Conservation (phyloP, 2,888 invertebrate species). For the Syritta pipiens region DNA sequence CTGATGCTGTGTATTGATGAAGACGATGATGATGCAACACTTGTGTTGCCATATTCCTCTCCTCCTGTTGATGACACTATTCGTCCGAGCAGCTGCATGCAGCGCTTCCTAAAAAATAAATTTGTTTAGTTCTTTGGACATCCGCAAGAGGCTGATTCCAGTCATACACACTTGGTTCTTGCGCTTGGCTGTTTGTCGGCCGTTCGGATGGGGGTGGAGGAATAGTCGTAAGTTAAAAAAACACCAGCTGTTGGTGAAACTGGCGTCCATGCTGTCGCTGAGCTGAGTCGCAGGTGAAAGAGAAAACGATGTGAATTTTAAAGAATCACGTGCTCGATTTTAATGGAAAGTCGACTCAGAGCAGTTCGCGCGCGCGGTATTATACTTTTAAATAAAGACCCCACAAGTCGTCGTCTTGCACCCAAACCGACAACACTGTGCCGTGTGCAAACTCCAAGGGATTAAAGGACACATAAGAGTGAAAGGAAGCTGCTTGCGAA, state of each 20-base stretch:
- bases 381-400: constrained; percentile 23
- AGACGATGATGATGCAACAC: constrained; percentile 62
- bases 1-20: constrained; percentile 41
- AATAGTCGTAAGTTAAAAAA: constrained; percentile 6
- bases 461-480: constrained; percentile 44
- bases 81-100: constrained; percentile 11
- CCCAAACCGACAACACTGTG: constrained; percentile 1
- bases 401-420: constrained; percentile 13
- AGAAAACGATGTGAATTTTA: constrained; percentile 41
- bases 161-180: constrained; percentile 39
- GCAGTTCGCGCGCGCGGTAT: constrained; percentile 48
- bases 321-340: constrained; percentile 54
- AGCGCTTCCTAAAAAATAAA: constrained; percentile 35
- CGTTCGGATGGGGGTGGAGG: background rate
- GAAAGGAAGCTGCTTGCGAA: constrained; percentile 41
- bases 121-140: constrained; percentile 38
- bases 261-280: constrained; percentile 5
- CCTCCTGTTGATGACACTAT: constrained; percentile 47
- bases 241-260: constrained; percentile 46
- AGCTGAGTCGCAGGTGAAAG: too few relatives aligned
- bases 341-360: constrained; percentile 43
- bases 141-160: constrained; percentile 38
- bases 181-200: too few relatives aligned
- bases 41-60: constrained; percentile 34
- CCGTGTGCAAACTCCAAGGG: constrained; percentile 36